Percentiles rank a stretch among this genome's conserved stretches.
phyloP scores from a whole-genome alignment of 2,113 vertebrate genomes.

The Corvus moneduloides region DNA sequence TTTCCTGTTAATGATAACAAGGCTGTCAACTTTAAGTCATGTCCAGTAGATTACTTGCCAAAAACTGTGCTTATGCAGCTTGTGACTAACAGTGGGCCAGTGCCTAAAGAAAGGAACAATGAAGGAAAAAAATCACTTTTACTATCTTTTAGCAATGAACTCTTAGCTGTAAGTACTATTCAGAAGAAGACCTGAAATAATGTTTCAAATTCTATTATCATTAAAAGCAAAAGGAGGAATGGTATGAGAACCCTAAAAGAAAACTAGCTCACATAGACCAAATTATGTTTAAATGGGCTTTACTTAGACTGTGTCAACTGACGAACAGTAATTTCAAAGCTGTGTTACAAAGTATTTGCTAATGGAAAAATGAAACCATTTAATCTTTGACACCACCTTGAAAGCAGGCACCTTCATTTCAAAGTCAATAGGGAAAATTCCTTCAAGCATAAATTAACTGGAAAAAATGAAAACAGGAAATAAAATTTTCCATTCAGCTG shows the following conservation, averaged over 20 bases:
- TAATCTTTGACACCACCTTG: not conserved
- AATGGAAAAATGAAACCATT: not conserved
- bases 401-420: conserved; percentile 10
- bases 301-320: not conserved
- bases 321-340: not conserved
- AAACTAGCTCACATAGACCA: not conserved
- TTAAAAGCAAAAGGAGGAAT: not conserved
- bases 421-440: conserved; percentile 1
- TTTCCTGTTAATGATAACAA: not conserved
- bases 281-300: not conserved
- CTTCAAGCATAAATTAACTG: not conserved
- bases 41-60: not conserved
- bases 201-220: not conserved
- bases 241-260: not conserved
- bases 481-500: not conserved
- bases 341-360: not conserved
- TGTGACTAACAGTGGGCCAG: not conserved
- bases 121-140: not conserved
- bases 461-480: not conserved
- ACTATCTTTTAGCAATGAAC: not conserved
- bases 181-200: not conserved
- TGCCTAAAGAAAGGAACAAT: not conserved
- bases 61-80: not conserved
- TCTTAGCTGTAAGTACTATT: not conserved
- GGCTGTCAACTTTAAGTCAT: not conserved